Percentiles rank a stretch among this genome's conserved stretches.
Conservation (phyloP, 2,797 vertebrate genomes). For the Oryzias sinensis region DNA sequence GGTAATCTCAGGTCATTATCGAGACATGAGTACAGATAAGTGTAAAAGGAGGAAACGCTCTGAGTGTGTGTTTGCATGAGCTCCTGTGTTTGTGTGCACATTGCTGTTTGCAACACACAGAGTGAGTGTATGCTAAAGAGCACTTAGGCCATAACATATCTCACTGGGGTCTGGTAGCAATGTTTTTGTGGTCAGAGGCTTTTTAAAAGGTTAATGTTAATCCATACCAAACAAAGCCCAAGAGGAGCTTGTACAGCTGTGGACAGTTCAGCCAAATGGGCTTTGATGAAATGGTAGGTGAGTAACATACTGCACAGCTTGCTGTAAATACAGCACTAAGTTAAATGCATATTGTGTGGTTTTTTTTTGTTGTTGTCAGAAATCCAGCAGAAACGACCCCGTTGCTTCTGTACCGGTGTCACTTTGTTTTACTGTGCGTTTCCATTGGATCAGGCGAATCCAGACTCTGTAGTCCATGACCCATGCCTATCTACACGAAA, state of each 20-base stretch:
- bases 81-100: conserved; percentile 23
- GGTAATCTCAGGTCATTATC: too few species aligned
- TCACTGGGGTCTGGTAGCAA: conserved; percentile 78
- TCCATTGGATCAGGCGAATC: conserved; percentile 51
- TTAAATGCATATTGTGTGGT: conserved; percentile 58
- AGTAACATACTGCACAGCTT: conserved; percentile 66
- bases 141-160: conserved; percentile 85
- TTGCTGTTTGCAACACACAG: conserved; percentile 43
- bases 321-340: conserved; percentile 73
- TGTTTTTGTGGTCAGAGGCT: conserved; percentile 81
- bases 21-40: conserved; percentile 76
- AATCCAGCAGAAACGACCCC: conserved; percentile 33
- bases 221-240: conserved; percentile 82
- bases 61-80: conserved; percentile 28
- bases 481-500: conserved; percentile 74
- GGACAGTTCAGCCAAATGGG: conserved; percentile 76
- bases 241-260: conserved; percentile 80
- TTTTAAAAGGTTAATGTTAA: conserved; percentile 87
- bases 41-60: conserved; percentile 76
- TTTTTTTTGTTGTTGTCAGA: conserved; percentile 33
- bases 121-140: conserved; percentile 76
- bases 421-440: conserved; percentile 65
- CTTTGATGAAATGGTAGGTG: conserved; percentile 79
- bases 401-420: conserved; percentile 50
- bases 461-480: conserved; percentile 69